These are phyloP conservation scores for Gasteruption jaculator DNA, from an alignment of 2,888 invertebrate genomes.

Conservation along the genomic window DNA sequence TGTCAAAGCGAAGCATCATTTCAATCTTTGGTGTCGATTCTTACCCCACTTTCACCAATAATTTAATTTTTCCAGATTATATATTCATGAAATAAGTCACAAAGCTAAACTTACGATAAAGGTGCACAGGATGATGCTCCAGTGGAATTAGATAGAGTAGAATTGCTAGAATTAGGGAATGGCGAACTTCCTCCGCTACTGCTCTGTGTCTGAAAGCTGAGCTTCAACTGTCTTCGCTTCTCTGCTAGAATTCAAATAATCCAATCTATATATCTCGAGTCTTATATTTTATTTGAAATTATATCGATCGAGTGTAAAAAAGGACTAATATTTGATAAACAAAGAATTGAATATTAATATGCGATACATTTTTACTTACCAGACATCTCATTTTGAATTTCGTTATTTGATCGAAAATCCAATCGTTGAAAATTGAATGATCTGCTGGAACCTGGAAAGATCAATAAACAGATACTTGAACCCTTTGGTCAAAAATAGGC, in stretches of 20 bases:
- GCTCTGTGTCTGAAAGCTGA: slow-evolving; percentile 53
- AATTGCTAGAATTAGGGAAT: slow-evolving; percentile 47
- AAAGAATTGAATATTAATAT: no score
- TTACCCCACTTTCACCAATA: no score
- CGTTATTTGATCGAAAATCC: slow-evolving; percentile 46
- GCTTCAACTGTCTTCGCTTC: slow-evolving; percentile 59
- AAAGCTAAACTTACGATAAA: slow-evolving; percentile 31
- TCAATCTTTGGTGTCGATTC: no score
- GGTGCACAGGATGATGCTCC: slow-evolving; percentile 37
- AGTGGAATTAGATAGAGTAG: slow-evolving; percentile 54
- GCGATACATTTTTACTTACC: slow-evolving; percentile 39
- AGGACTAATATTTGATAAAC: no score
- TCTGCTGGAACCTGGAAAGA: slow-evolving; percentile 39
- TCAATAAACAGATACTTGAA: background rate
- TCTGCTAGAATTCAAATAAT: slow-evolving; percentile 44
- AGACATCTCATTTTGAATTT: slow-evolving; percentile 47
- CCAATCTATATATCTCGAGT: no score
- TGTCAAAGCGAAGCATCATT: no score
- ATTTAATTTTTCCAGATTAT: no score
- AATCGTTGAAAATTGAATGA: slow-evolving; percentile 45
- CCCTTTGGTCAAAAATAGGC: no score
- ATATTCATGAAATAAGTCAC: no score
- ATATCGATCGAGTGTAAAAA: slow-evolving; percentile 5
- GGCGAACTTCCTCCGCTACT: slow-evolving; percentile 51
- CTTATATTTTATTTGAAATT: background rate